Conservation (phyloP, 2,113 vertebrate species). For the Dipodomys spectabilis region DNA sequence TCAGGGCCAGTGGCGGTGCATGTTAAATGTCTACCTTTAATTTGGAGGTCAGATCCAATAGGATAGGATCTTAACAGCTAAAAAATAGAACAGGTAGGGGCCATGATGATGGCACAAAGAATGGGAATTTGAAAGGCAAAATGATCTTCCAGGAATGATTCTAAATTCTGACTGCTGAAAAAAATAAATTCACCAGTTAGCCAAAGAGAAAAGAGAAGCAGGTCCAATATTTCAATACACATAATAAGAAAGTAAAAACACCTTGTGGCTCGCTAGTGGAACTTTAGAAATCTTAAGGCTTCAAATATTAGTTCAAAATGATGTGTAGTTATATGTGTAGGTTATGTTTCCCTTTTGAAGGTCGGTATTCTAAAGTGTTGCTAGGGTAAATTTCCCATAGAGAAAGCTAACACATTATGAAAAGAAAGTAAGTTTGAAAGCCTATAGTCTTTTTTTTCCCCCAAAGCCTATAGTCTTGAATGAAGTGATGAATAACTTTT, state of each 20-base stretch:
- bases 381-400: background rate
- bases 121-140: background rate
- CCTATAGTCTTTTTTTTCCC: no score
- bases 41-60: constrained; percentile 62
- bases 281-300: background rate
- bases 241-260: constrained; percentile 12
- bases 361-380: background rate
- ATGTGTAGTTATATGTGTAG: background rate
- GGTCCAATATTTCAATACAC: background rate
- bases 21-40: constrained; percentile 74
- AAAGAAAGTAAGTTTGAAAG: background rate
- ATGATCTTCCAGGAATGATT: no score
- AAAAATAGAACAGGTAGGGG: background rate
- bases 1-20: constrained; percentile 21
- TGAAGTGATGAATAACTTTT: constrained; percentile 27
- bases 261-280: background rate
- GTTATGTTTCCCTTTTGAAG: background rate
- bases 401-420: background rate
- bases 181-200: background rate
- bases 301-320: background rate
- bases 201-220: constrained; percentile 7
- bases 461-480: background rate
- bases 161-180: background rate
- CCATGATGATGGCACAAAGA: background rate
- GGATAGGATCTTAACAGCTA: background rate